Conservation (phyloP, 2,888 invertebrate genomes). For the Drosophila bunnanda region DNA sequence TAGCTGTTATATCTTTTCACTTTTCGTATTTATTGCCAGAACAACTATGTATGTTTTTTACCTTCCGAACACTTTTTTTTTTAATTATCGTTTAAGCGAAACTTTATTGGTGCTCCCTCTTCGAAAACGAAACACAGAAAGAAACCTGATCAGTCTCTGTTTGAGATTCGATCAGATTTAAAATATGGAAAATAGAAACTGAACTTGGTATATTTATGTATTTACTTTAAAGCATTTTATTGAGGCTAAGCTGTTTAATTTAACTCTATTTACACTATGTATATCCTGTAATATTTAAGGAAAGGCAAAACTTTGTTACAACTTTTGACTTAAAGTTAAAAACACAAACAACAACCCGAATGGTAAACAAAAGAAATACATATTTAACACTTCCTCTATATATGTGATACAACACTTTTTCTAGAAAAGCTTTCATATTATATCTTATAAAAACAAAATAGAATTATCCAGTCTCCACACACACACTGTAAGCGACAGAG, state of each 20-base stretch:
- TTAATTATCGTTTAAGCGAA: conserved; percentile 67
- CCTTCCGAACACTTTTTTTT: conserved; percentile 19
- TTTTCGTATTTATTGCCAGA: conserved; percentile 40
- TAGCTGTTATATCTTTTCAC: conserved; percentile 43
- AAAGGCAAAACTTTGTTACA: conserved; percentile 24
- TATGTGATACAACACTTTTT: conserved; percentile 78
- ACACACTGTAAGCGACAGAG: conserved; percentile 13
- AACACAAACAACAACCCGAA: conserved; percentile 22
- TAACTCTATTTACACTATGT: conserved; percentile 19
- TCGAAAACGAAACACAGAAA: conserved; percentile 48
- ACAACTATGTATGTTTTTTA: conserved; percentile 14
- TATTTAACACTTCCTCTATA: conserved; percentile 81
- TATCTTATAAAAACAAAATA: conserved; percentile 56
- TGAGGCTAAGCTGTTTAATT: conserved; percentile 49
- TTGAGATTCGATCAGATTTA: not conserved
- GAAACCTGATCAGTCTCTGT: conserved; percentile 3
- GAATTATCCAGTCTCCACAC: conserved; percentile 37
- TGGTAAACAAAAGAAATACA: conserved; percentile 55
- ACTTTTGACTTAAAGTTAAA: conserved; percentile 20
- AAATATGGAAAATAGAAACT: conserved; percentile 12
- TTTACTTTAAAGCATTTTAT: conserved; percentile 51
- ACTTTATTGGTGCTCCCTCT: conserved; percentile 73
- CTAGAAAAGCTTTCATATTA: conserved; percentile 76
- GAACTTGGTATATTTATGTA: conserved; percentile 45
- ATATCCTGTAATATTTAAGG: conserved; percentile 33